Evolutionary conservation across 2,797 vertebrate species (phyloP), one percentile per base, ranked within the genome.

Genomic region (Sphenopsis melanotis): DNA sequence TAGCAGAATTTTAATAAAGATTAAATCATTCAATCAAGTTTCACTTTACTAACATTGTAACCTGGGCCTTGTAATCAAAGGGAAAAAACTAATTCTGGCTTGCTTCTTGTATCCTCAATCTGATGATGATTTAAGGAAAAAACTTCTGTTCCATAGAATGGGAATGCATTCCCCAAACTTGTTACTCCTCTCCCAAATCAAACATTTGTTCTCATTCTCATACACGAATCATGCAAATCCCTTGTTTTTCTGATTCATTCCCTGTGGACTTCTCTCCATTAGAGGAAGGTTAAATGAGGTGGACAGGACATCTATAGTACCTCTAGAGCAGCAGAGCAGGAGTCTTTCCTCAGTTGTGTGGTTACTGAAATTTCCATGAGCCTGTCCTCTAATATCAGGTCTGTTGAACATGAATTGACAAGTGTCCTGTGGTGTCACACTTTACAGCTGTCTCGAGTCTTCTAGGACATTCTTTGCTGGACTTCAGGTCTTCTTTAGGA

Each of bases 221-320:
- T 61, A 30, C 44, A 37, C 12, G 22, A 94, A 71, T 76, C 70
- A 76, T 71, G 42, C 23, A 87, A 93, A 71, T 70, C n/a, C 50
- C 41, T 76, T 72, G 9, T 69, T 87, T 91, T 94, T 80, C 71
- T 37, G 41, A 65, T 70, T 63, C 26, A 92, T 63, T 84, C 34
- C 32, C 66, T 70, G 6, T 55, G 66, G 70, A 76, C 30, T 78
- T 83, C 49, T 88, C 46, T 70, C 26, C 37, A 52, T 75, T 79
- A 88, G 52, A 66, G 41, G 30, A 68, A 90, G 80, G 84, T 84
- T 94, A 96, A 87, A 90, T 68, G 52, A 93, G 34, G 37, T n/a
- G 77, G 41, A 52, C 4, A 16, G 83, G 49, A 75, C 66, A 85
- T 46, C 39, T 36, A 6, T 2, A 86, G 47, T 63, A 60, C 66